Evolutionary conservation across 2,113 vertebrate species (phyloP).

Genomic region (Pardalotus punctatus): DNA sequence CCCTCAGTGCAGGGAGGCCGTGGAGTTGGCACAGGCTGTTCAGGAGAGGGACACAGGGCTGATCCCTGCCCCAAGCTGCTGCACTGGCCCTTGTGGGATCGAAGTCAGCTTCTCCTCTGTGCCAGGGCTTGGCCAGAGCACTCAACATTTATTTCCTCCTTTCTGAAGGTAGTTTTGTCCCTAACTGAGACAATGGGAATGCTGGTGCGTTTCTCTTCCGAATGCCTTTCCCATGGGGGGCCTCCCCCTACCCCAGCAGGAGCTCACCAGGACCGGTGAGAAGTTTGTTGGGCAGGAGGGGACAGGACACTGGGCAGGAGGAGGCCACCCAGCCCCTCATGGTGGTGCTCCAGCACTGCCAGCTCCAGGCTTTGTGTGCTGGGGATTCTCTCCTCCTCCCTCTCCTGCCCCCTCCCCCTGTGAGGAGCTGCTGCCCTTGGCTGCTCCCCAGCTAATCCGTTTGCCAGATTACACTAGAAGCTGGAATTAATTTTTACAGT

Average conservation of each 20-base stretch:
- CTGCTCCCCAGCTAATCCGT: neutral
- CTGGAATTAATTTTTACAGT: constrained; percentile 29
- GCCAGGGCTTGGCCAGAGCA: neutral
- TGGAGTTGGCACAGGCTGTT: neutral
- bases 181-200: neutral
- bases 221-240: neutral
- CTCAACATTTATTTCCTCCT: neutral
- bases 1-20: accelerated
- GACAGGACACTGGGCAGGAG: neutral
- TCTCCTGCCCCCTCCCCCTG: neutral
- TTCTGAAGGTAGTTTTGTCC: constrained; percentile 20
- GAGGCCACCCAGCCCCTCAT: neutral
- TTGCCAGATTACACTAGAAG: constrained; percentile 42
- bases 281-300: neutral
- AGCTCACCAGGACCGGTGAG: accelerated
- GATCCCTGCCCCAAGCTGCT: neutral
- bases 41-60: neutral
- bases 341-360: neutral
- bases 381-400: neutral
- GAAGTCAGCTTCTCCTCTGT: neutral
- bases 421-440: neutral
- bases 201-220: neutral
- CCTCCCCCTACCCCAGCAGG: neutral
- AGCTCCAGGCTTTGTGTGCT: accelerated
- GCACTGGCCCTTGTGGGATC: neutral